Percentiles rank a stretch among this genome's conserved stretches.
phyloP scores from a whole-genome alignment of 2,797 vertebrate genomes.

The Nothura maculosa region DNA sequence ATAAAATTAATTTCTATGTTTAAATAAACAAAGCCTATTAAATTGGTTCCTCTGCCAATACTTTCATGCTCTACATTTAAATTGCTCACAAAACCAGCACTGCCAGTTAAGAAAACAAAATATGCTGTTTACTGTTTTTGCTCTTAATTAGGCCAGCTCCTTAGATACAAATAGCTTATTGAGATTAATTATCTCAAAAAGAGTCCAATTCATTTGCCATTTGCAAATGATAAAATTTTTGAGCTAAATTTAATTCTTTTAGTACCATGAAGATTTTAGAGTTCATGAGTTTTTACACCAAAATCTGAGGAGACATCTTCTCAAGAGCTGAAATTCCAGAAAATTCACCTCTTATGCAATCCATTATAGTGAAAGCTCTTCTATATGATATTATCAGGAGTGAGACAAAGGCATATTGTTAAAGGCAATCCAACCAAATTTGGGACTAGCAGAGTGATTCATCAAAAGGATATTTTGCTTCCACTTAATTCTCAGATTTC shows the following conservation, averaged over 20 bases:
- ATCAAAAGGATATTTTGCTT: background rate
- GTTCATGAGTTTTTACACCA: background rate
- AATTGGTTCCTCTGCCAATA: conserved; percentile 34
- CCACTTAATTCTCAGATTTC: background rate
- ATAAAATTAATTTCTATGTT: conserved; percentile 54
- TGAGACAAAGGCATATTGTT: background rate
- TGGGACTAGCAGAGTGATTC: background rate
- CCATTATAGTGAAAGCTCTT: background rate
- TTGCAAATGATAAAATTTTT: background rate
- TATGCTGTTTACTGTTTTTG: conserved; percentile 32
- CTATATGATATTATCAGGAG: background rate
- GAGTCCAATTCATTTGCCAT: background rate
- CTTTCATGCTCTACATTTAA: conserved; percentile 7
- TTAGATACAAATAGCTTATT: conserved; percentile 28
- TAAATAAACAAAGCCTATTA: conserved; percentile 51
- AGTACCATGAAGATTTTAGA: background rate
- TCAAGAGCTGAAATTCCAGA: background rate
- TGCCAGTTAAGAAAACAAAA: conserved; percentile 44
- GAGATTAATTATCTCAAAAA: conserved; percentile 13
- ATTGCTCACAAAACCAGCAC: background rate
- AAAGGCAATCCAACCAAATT: background rate
- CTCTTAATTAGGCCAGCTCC: conserved; percentile 25
- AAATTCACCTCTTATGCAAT: background rate
- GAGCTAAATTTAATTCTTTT: background rate
- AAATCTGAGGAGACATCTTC: background rate